Percentiles rank a stretch among this genome's conserved stretches.
These are phyloP conservation scores for Enteromius afrohamiltoni DNA, from an alignment of 2,797 vertebrate species.

Conservation along the genomic window DNA sequence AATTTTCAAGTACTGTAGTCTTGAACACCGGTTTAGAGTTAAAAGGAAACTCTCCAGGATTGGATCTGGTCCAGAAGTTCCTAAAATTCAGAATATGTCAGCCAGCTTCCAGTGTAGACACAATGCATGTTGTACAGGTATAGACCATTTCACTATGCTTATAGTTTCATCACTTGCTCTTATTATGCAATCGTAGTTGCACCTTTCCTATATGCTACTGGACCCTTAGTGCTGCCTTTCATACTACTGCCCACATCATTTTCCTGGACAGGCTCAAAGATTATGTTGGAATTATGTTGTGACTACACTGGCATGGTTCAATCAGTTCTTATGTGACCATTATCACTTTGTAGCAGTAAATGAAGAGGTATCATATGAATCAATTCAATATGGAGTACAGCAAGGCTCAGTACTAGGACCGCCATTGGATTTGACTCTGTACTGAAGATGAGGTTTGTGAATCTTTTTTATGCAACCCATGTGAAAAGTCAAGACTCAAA, in stretches of 20 bases:
- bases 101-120: not conserved
- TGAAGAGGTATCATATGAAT: not conserved
- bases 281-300: not conserved
- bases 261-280: not conserved
- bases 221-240: not conserved
- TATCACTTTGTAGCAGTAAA: not conserved
- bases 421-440: not conserved
- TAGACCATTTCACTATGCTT: not conserved
- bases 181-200: not conserved
- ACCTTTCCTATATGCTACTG: not conserved
- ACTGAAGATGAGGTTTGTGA: not conserved
- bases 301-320: not conserved
- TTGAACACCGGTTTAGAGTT: not conserved
- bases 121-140: not conserved
- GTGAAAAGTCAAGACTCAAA: not conserved
- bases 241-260: not conserved
- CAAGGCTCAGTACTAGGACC: not conserved
- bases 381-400: not conserved
- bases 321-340: not conserved
- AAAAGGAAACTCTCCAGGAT: not conserved
- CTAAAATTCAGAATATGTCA: not conserved
- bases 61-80: not conserved
- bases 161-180: not conserved
- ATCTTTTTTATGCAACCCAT: not conserved
- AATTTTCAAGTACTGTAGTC: not conserved